Evolutionary conservation across 2,113 vertebrate genomes (phyloP), one percentile per base, ranked within the genome.

Genomic region (Pseudopipra pipra): DNA sequence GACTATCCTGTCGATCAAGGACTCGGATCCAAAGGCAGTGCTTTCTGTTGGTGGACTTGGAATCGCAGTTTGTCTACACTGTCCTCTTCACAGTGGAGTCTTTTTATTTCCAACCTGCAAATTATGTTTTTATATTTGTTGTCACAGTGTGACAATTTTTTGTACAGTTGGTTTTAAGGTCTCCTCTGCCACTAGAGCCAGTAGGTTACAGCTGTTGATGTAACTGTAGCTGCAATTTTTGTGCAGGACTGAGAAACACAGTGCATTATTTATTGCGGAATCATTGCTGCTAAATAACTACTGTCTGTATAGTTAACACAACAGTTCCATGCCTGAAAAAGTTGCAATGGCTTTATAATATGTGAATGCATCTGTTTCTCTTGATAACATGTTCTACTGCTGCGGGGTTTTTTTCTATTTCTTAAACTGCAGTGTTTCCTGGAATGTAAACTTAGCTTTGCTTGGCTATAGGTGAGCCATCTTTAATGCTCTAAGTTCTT

Each of bases 271-370:
- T 99, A 99, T 99, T 99, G 98, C 97, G 97, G 98, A 98, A 98
- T 98, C 98, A 98, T 98, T 99, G 99, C 99, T 99, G 99, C 99
- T 99, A 99, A 99, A 98, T 98, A 98, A 99, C 99, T 99, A 99
- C 99, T 99, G 99, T 99, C 98, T 99, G 98, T 98, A 98, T 99
- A 98, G 99, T 98, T 99, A 99, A 99, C 98, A 98, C 96, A 98
- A 98, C 97, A 98, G 97, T 98, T 96, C 97, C 97, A 98, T 97
- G 97, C 98, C 98, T 97, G 97, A 97, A 98, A 98, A 98, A 98
- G 97, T 98, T 98, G 98, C 98, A 98, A 97, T 98, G 98, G 98
- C 98, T 98, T 98, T 98, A 97, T 97, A 97, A 98, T 98, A 98
- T 98, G 98, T 99, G 98, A 99, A 99, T 98, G 98, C 97, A 97